Percentiles rank a stretch among this genome's conserved stretches.
These are phyloP conservation scores for Rhopalosiphum maidis DNA, from an alignment of 1,140 invertebrate species.

Conservation along the genomic window DNA sequence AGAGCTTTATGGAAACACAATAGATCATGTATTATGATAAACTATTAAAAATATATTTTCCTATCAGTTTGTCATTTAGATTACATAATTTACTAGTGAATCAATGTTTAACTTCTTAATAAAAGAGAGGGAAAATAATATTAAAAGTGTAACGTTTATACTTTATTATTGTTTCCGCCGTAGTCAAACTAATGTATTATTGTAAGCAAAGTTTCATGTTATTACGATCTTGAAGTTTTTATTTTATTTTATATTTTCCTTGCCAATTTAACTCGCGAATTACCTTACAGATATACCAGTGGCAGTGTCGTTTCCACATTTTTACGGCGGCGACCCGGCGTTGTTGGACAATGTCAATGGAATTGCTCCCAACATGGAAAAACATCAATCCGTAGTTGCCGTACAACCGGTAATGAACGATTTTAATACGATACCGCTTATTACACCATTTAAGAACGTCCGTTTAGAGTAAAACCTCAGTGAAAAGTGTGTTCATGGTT, in stretches of 20 bases:
- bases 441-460: background rate
- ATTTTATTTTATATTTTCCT: background rate
- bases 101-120: background rate
- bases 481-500: background rate
- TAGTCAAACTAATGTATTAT: background rate
- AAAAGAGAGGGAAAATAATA: background rate
- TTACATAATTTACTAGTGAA: background rate
- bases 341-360: slow-evolving; percentile 73
- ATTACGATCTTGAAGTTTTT: background rate
- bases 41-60: background rate
- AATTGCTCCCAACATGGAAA: slow-evolving; percentile 67
- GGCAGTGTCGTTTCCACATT: slow-evolving; percentile 81
- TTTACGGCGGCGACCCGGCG: slow-evolving; percentile 72
- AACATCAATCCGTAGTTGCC: slow-evolving; percentile 66
- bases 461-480: background rate
- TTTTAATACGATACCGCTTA: background rate
- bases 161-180: background rate
- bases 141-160: background rate
- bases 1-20: background rate
- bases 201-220: background rate
- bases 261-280: background rate
- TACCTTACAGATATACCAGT: slow-evolving; percentile 70
- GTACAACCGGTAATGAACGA: slow-evolving; percentile 66
- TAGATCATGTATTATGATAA: background rate
- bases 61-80: background rate